Base-by-base conservation (phyloP, 2,888 invertebrate genomes). In the Cyclophora punctaria region DNA sequence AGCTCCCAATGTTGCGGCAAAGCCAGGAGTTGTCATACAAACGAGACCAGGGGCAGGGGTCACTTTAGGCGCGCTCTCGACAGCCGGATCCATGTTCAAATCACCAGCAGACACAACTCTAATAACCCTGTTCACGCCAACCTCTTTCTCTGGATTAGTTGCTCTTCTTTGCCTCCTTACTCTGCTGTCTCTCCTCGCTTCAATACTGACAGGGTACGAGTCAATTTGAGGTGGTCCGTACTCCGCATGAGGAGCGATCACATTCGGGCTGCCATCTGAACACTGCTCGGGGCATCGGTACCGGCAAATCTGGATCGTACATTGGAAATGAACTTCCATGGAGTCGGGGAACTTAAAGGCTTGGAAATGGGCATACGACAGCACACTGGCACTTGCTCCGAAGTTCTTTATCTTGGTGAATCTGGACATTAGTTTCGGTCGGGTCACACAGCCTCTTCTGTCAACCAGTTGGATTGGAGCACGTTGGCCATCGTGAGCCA, bases 381-480 rank as follows among this genome's bases (percentile, higher is more conserved):
- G 85, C 0, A 97, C 96, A 5, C 96, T 96, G 4, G 97, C 97
- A 59, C 95, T 95, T 0, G 97, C 96, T 20, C 97, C 97, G 63
- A 97, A 97, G 83, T 97, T 97, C 83, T 97, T 97, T 60, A 97
- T 97, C 80, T 97, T 97, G 1, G 96, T 97, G 75, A 97, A 97
- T 63, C 95, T 90, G 0, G 96, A 96, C 96, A 97, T 97, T 0
- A 97, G 86, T 77, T 97, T 97, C 1, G 97, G 96, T 61, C 97
- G 87, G 1, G 96, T 96, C 42, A 97, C 96, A 76, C 97, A 98
- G 55, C 97, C 97, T 65, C 94, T 93, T 75, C 96, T 95, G 80
- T 98, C 97, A 42, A 97, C 97, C 67, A 98, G 83, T 80, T 97
- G 97, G 69, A 97, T 97, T 48, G 97, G 97, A 4, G 97, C 96